phyloP scores from a whole-genome alignment of 1,140 invertebrate species.

The Metaphire vulgaris region DNA sequence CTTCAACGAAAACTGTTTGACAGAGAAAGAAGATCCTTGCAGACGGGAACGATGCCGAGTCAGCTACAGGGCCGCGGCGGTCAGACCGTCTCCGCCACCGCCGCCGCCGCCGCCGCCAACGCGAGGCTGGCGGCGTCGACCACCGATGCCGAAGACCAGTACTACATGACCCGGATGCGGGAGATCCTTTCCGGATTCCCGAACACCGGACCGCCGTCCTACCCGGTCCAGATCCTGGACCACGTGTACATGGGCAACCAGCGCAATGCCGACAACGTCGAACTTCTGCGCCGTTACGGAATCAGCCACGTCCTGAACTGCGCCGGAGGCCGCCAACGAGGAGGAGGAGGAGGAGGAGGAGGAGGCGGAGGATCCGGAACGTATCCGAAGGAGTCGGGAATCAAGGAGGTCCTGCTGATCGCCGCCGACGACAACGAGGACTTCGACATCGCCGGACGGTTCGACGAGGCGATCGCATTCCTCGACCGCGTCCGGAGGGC shows the following conservation, averaged over 20 bases:
- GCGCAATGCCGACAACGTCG: slow-evolving; percentile 28
- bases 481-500: slow-evolving; percentile 15
- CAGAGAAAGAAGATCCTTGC: too few species aligned
- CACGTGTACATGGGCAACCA: slow-evolving; percentile 28
- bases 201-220: slow-evolving; percentile 16
- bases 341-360: background rate
- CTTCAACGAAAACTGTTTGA: too few species aligned
- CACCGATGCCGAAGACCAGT: slow-evolving; percentile 11
- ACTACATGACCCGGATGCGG: slow-evolving; percentile 24
- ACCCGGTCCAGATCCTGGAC: slow-evolving; percentile 13
- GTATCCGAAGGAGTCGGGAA: slow-evolving; percentile 19
- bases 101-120: too few species aligned
- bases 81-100: background rate
- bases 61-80: background rate
- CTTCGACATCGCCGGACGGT: slow-evolving; percentile 26
- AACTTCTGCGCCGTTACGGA: slow-evolving; percentile 18
- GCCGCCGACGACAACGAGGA: slow-evolving; percentile 27
- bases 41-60: too few species aligned
- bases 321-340: slow-evolving; percentile 11
- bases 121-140: background rate
- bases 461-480: slow-evolving; percentile 20
- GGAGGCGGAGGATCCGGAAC: slow-evolving; percentile 3
- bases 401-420: slow-evolving; percentile 23
- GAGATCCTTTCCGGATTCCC: slow-evolving; percentile 27
- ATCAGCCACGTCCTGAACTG: slow-evolving; percentile 30